Conservation (phyloP, 2,888 invertebrate species). For the Eucriotettix oculatus region DNA sequence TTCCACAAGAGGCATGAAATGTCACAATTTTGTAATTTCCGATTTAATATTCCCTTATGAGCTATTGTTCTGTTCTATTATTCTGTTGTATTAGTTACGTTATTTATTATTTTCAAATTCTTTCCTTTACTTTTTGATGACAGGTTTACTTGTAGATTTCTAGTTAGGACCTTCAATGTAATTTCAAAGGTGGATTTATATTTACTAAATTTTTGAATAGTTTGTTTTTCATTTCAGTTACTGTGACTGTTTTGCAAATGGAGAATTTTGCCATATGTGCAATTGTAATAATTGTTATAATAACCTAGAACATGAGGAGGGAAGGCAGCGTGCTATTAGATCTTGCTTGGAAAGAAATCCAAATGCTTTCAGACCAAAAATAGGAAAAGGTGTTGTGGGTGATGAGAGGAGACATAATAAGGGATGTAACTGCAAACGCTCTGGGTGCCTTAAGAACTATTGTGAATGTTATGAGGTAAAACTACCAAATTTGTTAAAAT, state of each 20-base stretch:
- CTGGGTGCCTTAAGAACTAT: constrained; percentile 96
- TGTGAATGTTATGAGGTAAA: constrained; percentile 96
- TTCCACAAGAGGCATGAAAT: too few relatives aligned
- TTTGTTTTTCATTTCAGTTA: constrained; percentile 33
- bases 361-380: constrained; percentile 95
- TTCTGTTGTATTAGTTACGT: too few relatives aligned
- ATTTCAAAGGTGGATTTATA: too few relatives aligned
- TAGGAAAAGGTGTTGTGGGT: constrained; percentile 70
- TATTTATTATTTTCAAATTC: too few relatives aligned
- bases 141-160: too few relatives aligned
- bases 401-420: constrained; percentile 86
- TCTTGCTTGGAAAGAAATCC: constrained; percentile 93
- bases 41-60: too few relatives aligned
- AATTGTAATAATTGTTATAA: constrained; percentile 97
- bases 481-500: not conserved
- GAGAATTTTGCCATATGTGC: constrained; percentile 95
- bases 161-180: too few relatives aligned
- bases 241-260: constrained; percentile 99
- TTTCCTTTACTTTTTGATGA: too few relatives aligned
- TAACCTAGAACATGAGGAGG: constrained; percentile 88
- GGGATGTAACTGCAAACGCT: constrained; percentile 96
- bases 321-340: constrained; percentile 83
- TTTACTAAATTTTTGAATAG: too few relatives aligned
- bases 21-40: too few relatives aligned
- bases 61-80: too few relatives aligned